These are phyloP conservation scores for Dreissena rostriformis DNA, from an alignment of 1,140 invertebrate genomes.

Conservation along the genomic window DNA sequence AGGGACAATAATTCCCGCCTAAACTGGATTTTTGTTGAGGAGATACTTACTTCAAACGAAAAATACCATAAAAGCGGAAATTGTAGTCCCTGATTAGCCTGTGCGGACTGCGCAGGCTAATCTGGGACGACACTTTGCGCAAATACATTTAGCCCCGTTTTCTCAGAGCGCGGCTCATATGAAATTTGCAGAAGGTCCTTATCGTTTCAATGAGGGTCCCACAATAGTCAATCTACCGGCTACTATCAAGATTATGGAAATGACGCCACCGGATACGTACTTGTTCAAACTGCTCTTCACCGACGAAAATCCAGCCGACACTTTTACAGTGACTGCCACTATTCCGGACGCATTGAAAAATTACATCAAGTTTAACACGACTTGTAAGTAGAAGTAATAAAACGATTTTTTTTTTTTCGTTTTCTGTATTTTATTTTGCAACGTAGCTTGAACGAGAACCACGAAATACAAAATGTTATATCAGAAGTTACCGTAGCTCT, in stretches of 20 bases:
- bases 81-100: too few relatives aligned
- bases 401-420: background rate
- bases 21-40: too few relatives aligned
- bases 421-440: background rate
- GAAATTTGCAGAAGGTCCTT: slow-evolving; percentile 7
- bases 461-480: background rate
- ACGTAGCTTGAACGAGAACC: background rate
- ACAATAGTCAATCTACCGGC: slow-evolving; percentile 3
- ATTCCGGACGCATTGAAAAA: background rate
- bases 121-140: too few relatives aligned
- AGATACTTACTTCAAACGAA: too few relatives aligned
- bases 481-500: too few relatives aligned
- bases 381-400: slow-evolving; percentile 15
- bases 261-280: slow-evolving; percentile 13
- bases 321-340: slow-evolving; percentile 8
- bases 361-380: slow-evolving; percentile 25
- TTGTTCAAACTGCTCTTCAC: slow-evolving; percentile 17
- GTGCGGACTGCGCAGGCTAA: too few relatives aligned
- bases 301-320: slow-evolving; percentile 39
- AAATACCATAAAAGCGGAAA: too few relatives aligned
- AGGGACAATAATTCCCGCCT: too few relatives aligned
- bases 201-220: slow-evolving; percentile 12
- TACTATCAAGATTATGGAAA: slow-evolving; percentile 23
- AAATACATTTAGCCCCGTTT: too few relatives aligned
- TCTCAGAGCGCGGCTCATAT: too few relatives aligned